A percentile compares a stretch with the other conserved stretches of the same genome.
These are phyloP conservation scores for Brachionus rubens DNA, from an alignment of 1,140 invertebrate genomes.

Conservation along the genomic window DNA sequence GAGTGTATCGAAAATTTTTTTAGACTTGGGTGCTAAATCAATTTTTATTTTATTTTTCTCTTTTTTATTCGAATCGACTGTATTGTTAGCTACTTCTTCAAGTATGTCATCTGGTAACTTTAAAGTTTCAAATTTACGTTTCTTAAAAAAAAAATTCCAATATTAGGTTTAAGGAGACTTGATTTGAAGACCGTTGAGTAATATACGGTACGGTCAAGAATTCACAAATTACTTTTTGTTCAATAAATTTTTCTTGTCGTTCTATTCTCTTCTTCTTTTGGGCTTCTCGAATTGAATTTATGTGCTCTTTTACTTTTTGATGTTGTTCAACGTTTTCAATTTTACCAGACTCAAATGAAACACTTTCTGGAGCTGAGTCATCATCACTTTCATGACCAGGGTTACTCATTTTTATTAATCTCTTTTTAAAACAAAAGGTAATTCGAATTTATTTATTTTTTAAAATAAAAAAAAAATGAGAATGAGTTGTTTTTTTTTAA, in stretches of 20 bases:
- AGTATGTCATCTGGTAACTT: constrained; percentile 3
- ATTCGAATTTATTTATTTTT: too few relatives aligned
- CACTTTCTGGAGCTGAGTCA: constrained; percentile 8
- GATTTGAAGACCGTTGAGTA: too few relatives aligned
- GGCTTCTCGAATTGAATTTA: constrained; percentile 19
- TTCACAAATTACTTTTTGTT: constrained; percentile 33
- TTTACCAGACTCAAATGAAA: constrained; percentile 20
- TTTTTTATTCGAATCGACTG: not conserved
- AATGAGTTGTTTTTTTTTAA: too few relatives aligned
- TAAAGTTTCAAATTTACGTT: constrained; percentile 3
- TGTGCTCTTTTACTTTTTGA: constrained; percentile 17
- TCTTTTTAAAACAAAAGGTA: too few relatives aligned
- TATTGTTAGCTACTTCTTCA: not conserved
- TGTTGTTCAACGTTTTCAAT: constrained; percentile 11
- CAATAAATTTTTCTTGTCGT: constrained; percentile 23
- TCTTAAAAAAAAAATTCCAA: not conserved
- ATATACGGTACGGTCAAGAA: too few relatives aligned
- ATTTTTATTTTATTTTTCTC: not conserved
- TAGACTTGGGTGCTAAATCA: not conserved
- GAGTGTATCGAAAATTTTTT: constrained; percentile 1
- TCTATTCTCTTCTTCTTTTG: constrained; percentile 23
- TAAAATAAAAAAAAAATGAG: too few relatives aligned
- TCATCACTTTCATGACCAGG: constrained; percentile 17
- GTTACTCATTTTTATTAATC: constrained; percentile 5
- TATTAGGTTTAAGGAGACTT: too few relatives aligned